These are phyloP conservation scores for Erebia palarica DNA, from an alignment of 2,888 invertebrate species.

Conservation along the genomic window DNA sequence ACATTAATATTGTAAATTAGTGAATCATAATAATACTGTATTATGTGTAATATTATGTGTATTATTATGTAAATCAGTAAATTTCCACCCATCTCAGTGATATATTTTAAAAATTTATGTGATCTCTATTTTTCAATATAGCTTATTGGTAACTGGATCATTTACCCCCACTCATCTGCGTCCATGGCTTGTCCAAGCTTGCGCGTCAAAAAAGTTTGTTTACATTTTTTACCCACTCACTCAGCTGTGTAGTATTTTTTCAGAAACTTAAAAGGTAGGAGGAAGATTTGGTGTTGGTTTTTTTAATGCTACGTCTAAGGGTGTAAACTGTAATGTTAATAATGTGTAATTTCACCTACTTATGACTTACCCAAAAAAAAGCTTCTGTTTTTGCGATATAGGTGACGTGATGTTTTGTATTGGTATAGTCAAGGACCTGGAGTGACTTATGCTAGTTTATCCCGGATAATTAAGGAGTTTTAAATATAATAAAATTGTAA, in stretches of 20 bases:
- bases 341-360: not conserved
- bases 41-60: too few relatives aligned
- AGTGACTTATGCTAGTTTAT: too few relatives aligned
- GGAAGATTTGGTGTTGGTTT: conserved; percentile 31
- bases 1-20: too few relatives aligned
- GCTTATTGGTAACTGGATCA: not conserved
- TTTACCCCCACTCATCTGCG: conserved; percentile 48
- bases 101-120: not conserved
- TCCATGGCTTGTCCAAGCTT: conserved; percentile 53
- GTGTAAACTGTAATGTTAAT: not conserved
- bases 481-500: too few relatives aligned
- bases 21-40: not conserved
- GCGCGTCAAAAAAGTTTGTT: conserved; percentile 57
- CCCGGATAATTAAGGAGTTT: too few relatives aligned
- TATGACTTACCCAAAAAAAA: not conserved
- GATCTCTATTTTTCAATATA: not conserved
- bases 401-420: too few relatives aligned
- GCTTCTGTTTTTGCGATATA: not conserved
- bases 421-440: too few relatives aligned
- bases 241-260: conserved; percentile 54
- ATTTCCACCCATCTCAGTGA: too few relatives aligned
- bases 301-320: conserved; percentile 36
- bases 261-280: conserved; percentile 23
- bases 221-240: conserved; percentile 58
- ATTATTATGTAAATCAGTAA: not conserved